These are phyloP conservation scores for Palythoa grandis DNA, from an alignment of 92 coral and sea anemone genomes.

Conservation along the genomic window DNA sequence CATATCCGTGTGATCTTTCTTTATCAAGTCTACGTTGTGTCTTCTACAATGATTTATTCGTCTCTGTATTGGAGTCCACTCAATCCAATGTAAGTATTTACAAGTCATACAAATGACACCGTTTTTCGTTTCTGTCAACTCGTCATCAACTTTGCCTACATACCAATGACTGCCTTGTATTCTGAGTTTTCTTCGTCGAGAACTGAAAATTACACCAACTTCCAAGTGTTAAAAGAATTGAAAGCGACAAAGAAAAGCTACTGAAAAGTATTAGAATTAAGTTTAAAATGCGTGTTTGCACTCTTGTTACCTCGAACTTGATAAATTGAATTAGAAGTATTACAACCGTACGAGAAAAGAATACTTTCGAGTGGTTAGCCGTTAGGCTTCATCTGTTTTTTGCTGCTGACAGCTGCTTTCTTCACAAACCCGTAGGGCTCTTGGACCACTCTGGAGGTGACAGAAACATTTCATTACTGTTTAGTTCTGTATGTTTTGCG, in stretches of 20 bases:
- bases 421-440: slow-evolving; percentile 4
- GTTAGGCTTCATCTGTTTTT: slow-evolving; percentile 18
- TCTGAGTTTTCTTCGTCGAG: not conserved
- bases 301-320: slow-evolving; percentile 7
- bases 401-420: slow-evolving; percentile 23
- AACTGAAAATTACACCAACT: not conserved
- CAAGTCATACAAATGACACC: slow-evolving; percentile 21
- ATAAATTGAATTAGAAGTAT: slow-evolving; percentile 15
- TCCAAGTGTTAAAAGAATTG: slow-evolving; percentile 2
- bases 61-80: slow-evolving; percentile 43
- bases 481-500: slow-evolving; percentile 2
- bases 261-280: not conserved
- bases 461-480: slow-evolving; percentile 19
- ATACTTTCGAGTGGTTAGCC: not conserved
- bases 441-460: slow-evolving; percentile 1
- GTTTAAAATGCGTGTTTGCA: slow-evolving; percentile 19
- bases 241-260: slow-evolving; percentile 6
- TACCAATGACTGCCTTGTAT: not conserved
- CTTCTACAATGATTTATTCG: slow-evolving; percentile 18
- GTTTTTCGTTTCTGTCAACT: slow-evolving; percentile 43
- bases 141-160: slow-evolving; percentile 31
- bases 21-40: slow-evolving; percentile 31
- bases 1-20: not conserved
- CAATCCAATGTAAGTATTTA: slow-evolving; percentile 43
- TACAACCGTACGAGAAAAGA: not conserved